These are phyloP conservation scores for Rhinoderma darwinii DNA, from an alignment of 2,113 vertebrate genomes.

Conservation along the genomic window DNA sequence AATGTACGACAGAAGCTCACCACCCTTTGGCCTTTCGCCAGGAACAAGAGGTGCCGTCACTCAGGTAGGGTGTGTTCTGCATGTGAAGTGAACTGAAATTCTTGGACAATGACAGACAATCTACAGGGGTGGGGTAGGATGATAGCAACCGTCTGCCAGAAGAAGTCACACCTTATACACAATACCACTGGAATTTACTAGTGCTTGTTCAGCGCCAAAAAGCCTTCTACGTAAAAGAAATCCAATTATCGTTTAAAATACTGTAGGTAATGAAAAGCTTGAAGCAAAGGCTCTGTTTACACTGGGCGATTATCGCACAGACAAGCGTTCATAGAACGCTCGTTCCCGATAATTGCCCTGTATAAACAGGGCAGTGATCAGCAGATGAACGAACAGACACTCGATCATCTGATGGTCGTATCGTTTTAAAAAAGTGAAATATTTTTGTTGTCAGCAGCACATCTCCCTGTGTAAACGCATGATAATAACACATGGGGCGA, in stretches of 20 bases:
- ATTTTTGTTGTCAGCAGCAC: no score
- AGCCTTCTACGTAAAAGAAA: background rate
- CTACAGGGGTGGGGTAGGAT: slow-evolving; percentile 41
- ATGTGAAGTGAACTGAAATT: slow-evolving; percentile 53
- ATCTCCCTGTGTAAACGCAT: no score
- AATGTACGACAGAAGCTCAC: background rate
- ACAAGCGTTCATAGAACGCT: no score
- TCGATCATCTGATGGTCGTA: no score
- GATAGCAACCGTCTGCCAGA: slow-evolving; percentile 40
- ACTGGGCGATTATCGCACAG: no score
- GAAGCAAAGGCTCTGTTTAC: no score
- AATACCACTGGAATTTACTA: background rate
- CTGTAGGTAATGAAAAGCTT: background rate
- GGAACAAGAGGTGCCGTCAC: slow-evolving; percentile 37
- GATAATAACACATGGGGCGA: no score
- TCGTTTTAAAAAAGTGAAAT: no score
- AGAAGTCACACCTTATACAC: slow-evolving; percentile 41
- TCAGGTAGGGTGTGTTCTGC: slow-evolving; percentile 51
- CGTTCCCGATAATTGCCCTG: no score
- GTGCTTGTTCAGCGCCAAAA: background rate
- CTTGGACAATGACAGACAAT: slow-evolving; percentile 55
- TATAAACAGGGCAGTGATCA: no score
- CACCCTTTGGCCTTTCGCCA: slow-evolving; percentile 43
- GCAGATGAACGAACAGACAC: no score
- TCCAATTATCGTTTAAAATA: background rate